Evolutionary conservation across 2,888 invertebrate species (phyloP), one percentile per base, ranked within the genome.

Genomic region (Invenusta paracnida): DNA sequence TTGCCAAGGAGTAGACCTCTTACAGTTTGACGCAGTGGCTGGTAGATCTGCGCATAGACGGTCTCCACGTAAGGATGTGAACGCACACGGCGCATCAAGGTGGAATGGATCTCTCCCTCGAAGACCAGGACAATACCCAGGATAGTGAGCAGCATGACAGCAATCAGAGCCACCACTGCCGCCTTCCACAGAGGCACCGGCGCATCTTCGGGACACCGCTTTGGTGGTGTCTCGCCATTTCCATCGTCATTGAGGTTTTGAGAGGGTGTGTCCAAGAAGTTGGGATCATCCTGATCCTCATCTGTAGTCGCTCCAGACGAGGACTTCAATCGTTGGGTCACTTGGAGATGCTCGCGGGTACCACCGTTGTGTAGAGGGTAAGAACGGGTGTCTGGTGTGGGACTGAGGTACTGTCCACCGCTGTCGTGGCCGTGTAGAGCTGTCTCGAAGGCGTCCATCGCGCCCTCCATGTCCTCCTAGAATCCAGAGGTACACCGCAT

Each of bases 111-210:
- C 31, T 82, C 82, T 2, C 82, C 82, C 31, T 82, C 82, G 29
- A 82, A 82, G 82, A 82, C 82, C 29, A 82, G 82, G 23, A 82
- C 29, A 27, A 30, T 5, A 2, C 27, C 82, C 23, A 82, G 31
- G 2, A 82, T 2, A 2, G 23, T 2, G 29, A 82, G 82, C 17
- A 82, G 2, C 2, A 2, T 23, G 2, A 82, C 2, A 29, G 31
- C 30, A 2, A 82, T 5, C 82, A 82, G 82, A 2, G 31, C 31
- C 1, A 82, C 82, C 27, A 30, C 5, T 11, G 23, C 82, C 31
- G 82, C 82, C 31, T 82, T 82, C 82, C 82, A 82, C n/a, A 82
- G 1, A 1, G 82, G 82, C 82, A 82, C 82, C 5, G 82, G 82
- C 1, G 2, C 27, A 17, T 29, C 30, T 17, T 29, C 82, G 48